These are phyloP conservation scores for Anguilla rostrata DNA, from an alignment of 2,113 vertebrate genomes.

Conservation along the genomic window DNA sequence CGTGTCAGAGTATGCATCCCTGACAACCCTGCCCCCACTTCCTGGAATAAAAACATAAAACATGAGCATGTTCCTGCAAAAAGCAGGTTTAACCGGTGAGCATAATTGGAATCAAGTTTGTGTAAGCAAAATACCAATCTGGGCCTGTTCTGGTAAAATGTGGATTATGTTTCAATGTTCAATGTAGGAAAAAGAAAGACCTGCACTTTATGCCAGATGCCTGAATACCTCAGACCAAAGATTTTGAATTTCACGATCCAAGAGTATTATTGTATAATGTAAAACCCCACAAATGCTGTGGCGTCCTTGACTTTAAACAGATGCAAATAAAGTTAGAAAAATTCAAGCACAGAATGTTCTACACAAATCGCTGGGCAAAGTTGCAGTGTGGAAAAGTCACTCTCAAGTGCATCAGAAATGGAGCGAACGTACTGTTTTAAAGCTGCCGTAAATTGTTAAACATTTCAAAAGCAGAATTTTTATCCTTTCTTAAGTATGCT, in stretches of 20 bases:
- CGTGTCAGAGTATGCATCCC: not conserved
- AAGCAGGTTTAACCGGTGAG: conserved; percentile 22
- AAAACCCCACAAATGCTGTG: not conserved
- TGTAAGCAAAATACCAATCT: not conserved
- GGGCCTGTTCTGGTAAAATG: not conserved
- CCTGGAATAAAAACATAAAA: no score
- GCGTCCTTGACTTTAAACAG: conserved; percentile 18
- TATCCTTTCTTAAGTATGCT: not conserved
- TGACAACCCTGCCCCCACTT: no score
- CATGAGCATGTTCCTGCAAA: not conserved
- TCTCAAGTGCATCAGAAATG: not conserved
- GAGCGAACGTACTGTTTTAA: not conserved
- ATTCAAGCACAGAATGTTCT: not conserved
- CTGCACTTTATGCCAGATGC: not conserved
- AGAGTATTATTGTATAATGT: conserved; percentile 9
- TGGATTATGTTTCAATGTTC: conserved; percentile 8
- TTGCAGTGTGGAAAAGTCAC: not conserved
- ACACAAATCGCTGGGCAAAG: conserved; percentile 10
- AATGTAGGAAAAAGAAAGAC: not conserved
- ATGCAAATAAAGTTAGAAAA: conserved; percentile 22
- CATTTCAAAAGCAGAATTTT: not conserved
- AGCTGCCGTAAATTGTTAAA: not conserved
- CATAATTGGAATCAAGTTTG: conserved; percentile 17
- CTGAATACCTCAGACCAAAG: not conserved
- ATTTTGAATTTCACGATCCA: conserved; percentile 7